Base-by-base conservation (phyloP, 2,797 vertebrate genomes). In the Steatocranus sp. region DNA sequence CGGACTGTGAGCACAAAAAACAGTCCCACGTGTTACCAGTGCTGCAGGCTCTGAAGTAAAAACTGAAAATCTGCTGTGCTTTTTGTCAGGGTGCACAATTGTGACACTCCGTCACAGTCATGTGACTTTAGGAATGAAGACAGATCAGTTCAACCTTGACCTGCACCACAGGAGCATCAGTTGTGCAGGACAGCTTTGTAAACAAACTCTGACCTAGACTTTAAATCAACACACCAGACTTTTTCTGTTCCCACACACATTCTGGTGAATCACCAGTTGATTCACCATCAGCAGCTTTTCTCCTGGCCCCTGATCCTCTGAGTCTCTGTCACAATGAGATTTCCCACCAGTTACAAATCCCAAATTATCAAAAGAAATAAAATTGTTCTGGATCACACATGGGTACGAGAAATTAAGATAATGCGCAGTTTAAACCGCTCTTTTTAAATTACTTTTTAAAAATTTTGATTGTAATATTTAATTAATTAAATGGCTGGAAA, bases 91-190 rank as follows among this genome's bases (percentile, higher is more conserved):
- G 17, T 38, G 36, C 56, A 11, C 58, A 54, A 30, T 68, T 89
- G 83, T 74, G 82, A 83, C 90, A 85, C 88, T 54, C 50, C 83
- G 75, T 27, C 74, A 23, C 5, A 25, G 78, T 78, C 89, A 78
- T 80, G 80, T 83, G 93, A 86, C 86, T 63, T 75, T 18, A 89
- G 94, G 95, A 96, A 96, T 96, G 95, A 93, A 87, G 93, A 30
- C 82, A 3, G 89, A 91, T 94, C 70, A 86, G 95, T 95, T 95
- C 85, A 73, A 79, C 68, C 74, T 76, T 11, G 86, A 93, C 85
- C 70, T 27, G 61, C 81, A 17, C 38, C 30, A 41, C 41, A 54
- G 54, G 46, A 50, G 75, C 18, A 77, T 79, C 84, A 51, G 23
- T 41, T 74, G 48, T 32, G 51, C 3, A 23, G 20, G 38, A 27